Evolutionary conservation across 2,888 invertebrate species (phyloP).

Genomic region (Meiosimyza decipiens): DNA sequence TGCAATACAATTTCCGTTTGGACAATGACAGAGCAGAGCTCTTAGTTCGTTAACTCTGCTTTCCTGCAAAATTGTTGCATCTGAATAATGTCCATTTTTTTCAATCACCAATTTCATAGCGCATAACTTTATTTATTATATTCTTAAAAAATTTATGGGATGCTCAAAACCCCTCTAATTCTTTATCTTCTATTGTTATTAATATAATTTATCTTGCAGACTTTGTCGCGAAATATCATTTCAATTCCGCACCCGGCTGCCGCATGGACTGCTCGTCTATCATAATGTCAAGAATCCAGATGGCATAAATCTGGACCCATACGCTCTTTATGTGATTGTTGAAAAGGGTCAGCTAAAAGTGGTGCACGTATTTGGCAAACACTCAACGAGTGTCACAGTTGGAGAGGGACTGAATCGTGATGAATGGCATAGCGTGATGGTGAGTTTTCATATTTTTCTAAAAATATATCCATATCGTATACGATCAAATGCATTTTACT

Average conservation of each 20-base stretch:
- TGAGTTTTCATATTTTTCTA: slow-evolving; percentile 57
- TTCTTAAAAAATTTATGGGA: no score
- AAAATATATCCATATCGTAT: no score
- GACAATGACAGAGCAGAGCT: no score
- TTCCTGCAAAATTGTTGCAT: no score
- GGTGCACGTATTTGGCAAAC: slow-evolving; percentile 90
- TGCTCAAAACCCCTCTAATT: no score
- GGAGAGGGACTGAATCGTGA: slow-evolving; percentile 89
- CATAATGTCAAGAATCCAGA: slow-evolving; percentile 91
- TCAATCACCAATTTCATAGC: no score
- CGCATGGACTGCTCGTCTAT: slow-evolving; percentile 88
- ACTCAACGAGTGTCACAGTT: slow-evolving; percentile 83
- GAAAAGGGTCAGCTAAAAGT: slow-evolving; percentile 93
- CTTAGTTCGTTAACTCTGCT: no score
- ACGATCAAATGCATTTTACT: no score
- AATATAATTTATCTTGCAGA: slow-evolving; percentile 66
- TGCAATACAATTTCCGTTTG: no score
- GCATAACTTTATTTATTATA: no score
- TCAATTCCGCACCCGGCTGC: slow-evolving; percentile 86
- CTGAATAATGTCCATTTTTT: no score
- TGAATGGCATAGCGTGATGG: slow-evolving; percentile 90
- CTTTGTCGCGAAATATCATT: slow-evolving; percentile 89
- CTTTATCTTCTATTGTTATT: no score
- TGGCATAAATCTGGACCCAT: slow-evolving; percentile 82
- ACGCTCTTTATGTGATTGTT: slow-evolving; percentile 90